Base-by-base conservation (phyloP, 2,888 invertebrate genomes). In the Dorcus parallelipipedus region DNA sequence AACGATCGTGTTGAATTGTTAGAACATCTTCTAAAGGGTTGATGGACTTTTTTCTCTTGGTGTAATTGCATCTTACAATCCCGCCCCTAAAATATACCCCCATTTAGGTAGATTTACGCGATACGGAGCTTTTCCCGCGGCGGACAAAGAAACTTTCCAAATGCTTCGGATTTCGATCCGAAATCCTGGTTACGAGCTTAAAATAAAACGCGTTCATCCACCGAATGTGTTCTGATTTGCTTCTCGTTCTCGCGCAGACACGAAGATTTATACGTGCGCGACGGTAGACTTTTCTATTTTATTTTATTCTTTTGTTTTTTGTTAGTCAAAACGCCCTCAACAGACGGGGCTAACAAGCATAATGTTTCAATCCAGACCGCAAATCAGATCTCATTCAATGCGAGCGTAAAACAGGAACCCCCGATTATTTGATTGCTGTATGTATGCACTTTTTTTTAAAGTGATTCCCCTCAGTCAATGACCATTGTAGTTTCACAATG, bases 401-500 rank as follows among this genome's bases (percentile, higher is more conserved):
- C 49, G 49, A 26, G 38, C 20, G 14, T 38, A 49, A 20, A 49
- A 49, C 33, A 38, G 49, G 48, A 56, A 47, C 52, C 47, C 40
- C 43, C 26, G 45, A 39, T 20, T 47, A 56, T 64, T 58, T 58
- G 59, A 54, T 62, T 62, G 55, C 55, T 49, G 56, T 63, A 20
- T 49, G 23, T 60, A 62, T 62, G 58, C 59, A 58, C 58, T 60
- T 61, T 65, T 64, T 62, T 65, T 64, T 64, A 60, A 57, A 62
- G 52, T 59, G 56, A 60, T 63, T 58, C 61, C 60, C 60, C 53
- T 59, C 65, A 45, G 55, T 55, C 65, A 64, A 71, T 73, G 72
- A 73, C 73, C 75, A 76, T 76, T 76, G 74, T 75, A 68, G 69
- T 69, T 73, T 67, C 69, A 75, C 75, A 76, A 76, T 73, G 69